Percentiles rank a stretch among this genome's conserved stretches.
Evolutionary conservation across 2,797 vertebrate species (phyloP).

Genomic region (Cuniculus paca): DNA sequence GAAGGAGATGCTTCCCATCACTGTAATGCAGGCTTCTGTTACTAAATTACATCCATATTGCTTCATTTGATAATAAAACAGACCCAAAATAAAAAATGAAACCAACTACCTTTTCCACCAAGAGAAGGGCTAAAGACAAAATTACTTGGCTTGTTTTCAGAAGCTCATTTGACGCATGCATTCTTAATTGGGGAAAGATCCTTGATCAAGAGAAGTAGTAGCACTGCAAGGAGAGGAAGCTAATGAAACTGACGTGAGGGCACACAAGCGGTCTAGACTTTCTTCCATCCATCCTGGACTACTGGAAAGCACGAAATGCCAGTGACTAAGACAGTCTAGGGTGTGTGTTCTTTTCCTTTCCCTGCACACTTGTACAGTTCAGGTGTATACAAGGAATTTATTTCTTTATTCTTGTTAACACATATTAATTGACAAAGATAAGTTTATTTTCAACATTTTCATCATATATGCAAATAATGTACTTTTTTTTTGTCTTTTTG

Average conservation of each 20-base stretch:
- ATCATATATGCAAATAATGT: background rate
- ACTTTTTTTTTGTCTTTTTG: too few relatives aligned
- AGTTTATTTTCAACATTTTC: background rate
- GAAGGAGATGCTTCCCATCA: constrained; percentile 43
- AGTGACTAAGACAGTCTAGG: background rate
- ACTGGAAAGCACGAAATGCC: background rate
- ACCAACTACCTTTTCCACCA: constrained; percentile 31
- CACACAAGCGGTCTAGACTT: background rate
- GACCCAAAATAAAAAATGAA: constrained; percentile 66
- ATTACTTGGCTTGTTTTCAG: constrained; percentile 39
- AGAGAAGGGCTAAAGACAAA: constrained; percentile 59
- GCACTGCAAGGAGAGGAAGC: background rate
- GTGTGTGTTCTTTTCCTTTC: background rate
- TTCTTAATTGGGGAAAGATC: background rate
- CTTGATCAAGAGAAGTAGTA: background rate
- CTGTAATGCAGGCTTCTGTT: constrained; percentile 16
- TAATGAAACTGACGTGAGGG: background rate
- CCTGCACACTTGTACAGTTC: background rate
- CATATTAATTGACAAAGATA: background rate
- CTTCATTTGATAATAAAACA: constrained; percentile 7
- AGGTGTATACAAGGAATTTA: background rate
- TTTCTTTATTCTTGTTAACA: background rate
- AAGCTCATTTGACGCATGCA: background rate
- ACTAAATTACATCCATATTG: constrained; percentile 39
- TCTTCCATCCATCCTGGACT: background rate